A percentile compares a stretch with the other conserved stretches of the same genome.
Conservation (phyloP, 2,888 invertebrate genomes). For the Pantelozetes paolii region DNA sequence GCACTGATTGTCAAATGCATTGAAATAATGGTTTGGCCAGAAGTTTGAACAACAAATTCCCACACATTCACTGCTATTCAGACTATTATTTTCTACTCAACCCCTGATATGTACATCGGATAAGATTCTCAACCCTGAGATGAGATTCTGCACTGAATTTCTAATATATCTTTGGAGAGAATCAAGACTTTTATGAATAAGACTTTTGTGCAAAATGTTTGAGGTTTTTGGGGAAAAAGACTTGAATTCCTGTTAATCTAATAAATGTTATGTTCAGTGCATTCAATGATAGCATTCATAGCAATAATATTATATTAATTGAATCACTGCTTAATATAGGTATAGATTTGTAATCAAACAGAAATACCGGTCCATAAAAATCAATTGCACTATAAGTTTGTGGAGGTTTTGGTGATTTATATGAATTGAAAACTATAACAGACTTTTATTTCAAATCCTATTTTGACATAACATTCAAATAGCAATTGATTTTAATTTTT, state of each 20-base stretch:
- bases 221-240: background rate
- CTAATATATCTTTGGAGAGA: background rate
- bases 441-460: no score
- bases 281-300: background rate
- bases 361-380: no score
- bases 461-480: no score
- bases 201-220: conserved; percentile 10
- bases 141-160: conserved; percentile 1
- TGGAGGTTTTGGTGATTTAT: no score
- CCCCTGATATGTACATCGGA: no score
- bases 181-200: conserved; percentile 6
- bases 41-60: conserved; percentile 1
- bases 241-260: background rate
- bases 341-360: no score
- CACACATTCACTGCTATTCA: background rate
- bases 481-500: no score
- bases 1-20: conserved; percentile 8
- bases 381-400: no score
- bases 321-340: background rate
- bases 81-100: background rate
- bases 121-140: background rate
- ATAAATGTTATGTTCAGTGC: conserved; percentile 10
- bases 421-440: no score
- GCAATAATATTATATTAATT: background rate
- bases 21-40: background rate